Conservation (phyloP, 2,113 vertebrate genomes). For the Fregata magnificens region DNA sequence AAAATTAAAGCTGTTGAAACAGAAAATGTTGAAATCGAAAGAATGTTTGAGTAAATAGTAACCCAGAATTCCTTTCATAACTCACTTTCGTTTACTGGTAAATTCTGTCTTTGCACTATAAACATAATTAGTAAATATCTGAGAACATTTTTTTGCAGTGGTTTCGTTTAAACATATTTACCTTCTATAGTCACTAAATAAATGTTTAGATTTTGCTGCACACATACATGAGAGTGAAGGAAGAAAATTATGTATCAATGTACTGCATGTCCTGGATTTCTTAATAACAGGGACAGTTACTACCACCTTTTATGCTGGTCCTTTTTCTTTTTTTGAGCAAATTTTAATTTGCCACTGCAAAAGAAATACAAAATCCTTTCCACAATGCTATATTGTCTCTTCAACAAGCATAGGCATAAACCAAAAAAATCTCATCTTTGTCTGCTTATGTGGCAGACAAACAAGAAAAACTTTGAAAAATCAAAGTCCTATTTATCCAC, state of each 20-base stretch:
- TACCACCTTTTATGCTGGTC: neutral
- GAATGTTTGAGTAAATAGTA: slow-evolving; percentile 21
- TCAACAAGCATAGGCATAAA: neutral
- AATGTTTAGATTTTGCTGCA: neutral
- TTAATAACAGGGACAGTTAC: neutral
- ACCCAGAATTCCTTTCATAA: neutral
- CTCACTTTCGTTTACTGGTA: slow-evolving; percentile 9
- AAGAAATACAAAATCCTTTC: neutral
- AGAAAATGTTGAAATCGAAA: neutral
- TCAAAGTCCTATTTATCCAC: neutral
- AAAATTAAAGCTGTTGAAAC: neutral
- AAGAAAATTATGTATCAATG: neutral
- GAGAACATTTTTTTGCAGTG: neutral
- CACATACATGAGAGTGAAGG: neutral
- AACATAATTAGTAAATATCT: neutral
- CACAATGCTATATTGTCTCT: neutral
- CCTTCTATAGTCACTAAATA: neutral
- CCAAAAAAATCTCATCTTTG: neutral
- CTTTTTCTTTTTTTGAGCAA: neutral
- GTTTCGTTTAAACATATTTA: neutral
- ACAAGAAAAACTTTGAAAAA: neutral
- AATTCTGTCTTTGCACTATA: neutral
- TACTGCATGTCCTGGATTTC: neutral
- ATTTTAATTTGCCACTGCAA: neutral
- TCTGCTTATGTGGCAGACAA: neutral